Base-by-base conservation (phyloP, 1,140 invertebrate genomes). In the Cotesia chilonis region DNA sequence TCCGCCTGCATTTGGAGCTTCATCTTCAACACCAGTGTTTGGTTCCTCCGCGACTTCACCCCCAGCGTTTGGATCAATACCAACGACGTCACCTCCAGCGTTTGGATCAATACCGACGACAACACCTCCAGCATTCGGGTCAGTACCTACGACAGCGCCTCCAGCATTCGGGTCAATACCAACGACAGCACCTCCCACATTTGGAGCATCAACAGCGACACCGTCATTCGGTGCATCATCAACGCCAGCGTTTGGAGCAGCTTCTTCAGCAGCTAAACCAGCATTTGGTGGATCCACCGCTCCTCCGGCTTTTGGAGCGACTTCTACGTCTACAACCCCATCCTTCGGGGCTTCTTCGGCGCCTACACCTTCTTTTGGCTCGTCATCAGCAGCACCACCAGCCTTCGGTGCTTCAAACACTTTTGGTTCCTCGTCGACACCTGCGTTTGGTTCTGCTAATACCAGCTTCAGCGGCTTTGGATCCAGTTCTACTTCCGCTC, bases 281-380 rank as follows among this genome's bases (percentile, higher is more conserved):
- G 59, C 4, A 0, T 60, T 60, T 51, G 57, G 57, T 47, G n/a
- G 7, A 55, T 2, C 66, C n/a, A 59, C 10, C 54, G 72, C 75
- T 4, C 0, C 75, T 0, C 75, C 77, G 12, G 52, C 75, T 0
- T 81, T 82, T 20, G 78, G 77, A 7, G 2, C 57, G 12, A 65
- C 73, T 35, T 37, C 68, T 1, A 66, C 72, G 17, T 6, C 61
- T 9, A 10, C 54, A 54, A 72, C 14, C 12, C 60, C 76, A 2
- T 51, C 71, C 28, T 82, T 82, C 68, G 77, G 76, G 6, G 51
- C 71, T 1, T 12, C 68, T 9, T 69, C 54, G 10, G 72, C 75
- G 4, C 0, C 73, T 28, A 28, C 28, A 6, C 41, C 41, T 2
- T 47, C 41, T 9, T 47, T 47, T 10, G 41, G 41, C 41, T 47